Conservation (phyloP, 1,140 invertebrate genomes). For the Cydia fagiglandana region DNA sequence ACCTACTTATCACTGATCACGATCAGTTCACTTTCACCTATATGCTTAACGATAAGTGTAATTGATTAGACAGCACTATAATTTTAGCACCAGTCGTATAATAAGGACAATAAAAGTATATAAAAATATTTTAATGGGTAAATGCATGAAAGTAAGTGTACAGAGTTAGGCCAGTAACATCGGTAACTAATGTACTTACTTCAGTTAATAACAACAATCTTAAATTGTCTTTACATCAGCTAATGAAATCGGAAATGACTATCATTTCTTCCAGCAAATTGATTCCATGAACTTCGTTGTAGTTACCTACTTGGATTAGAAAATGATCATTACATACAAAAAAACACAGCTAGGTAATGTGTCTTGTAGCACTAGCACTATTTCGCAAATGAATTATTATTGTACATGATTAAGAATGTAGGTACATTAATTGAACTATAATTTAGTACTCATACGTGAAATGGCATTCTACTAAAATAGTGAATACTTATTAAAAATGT, state of each 20-base stretch:
- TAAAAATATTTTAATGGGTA: background rate
- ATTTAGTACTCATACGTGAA: too few relatives aligned
- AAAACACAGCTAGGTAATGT: too few relatives aligned
- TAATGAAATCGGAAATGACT: constrained; percentile 8
- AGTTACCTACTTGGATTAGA: background rate
- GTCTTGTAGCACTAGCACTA: too few relatives aligned
- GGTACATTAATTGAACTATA: too few relatives aligned
- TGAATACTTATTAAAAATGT: too few relatives aligned
- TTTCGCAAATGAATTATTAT: too few relatives aligned
- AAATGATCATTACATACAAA: background rate
- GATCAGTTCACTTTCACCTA: background rate
- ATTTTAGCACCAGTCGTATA: background rate
- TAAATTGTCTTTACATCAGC: background rate
- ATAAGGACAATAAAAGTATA: background rate
- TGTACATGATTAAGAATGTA: too few relatives aligned
- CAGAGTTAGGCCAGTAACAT: background rate
- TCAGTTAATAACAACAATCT: background rate
- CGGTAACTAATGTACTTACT: background rate
- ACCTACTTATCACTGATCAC: background rate
- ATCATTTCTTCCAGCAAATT: background rate
- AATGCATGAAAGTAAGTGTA: background rate
- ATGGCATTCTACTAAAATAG: too few relatives aligned
- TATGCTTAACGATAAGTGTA: background rate
- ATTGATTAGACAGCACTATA: constrained; percentile 5
- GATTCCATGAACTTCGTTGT: background rate